Evolutionary conservation across 2,797 vertebrate genomes (phyloP).

Genomic region (Cuniculus paca): DNA sequence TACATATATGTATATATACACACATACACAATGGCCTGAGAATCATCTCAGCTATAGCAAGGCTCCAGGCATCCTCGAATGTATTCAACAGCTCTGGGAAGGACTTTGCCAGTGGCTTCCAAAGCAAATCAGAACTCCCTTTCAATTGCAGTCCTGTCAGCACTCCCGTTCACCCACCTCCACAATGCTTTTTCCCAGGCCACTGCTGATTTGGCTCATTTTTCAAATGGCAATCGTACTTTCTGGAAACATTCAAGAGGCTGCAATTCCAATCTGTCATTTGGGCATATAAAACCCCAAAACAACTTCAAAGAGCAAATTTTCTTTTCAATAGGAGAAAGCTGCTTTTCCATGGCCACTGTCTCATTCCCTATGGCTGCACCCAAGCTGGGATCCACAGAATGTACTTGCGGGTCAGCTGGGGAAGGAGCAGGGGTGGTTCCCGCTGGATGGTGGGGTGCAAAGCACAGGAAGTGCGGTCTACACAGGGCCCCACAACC

Average conservation of each 20-base stretch:
- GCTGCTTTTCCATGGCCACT: slow-evolving; percentile 16
- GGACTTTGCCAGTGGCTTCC: slow-evolving; percentile 44
- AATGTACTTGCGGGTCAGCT: not conserved
- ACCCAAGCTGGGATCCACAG: slow-evolving; percentile 17
- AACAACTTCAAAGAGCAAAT: slow-evolving; percentile 47
- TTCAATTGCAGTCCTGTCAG: not conserved
- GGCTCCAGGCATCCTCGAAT: slow-evolving; percentile 70
- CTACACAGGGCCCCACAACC: not conserved
- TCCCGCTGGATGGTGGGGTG: not conserved
- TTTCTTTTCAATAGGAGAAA: slow-evolving; percentile 33
- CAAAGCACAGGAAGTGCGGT: not conserved
- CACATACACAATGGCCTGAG: slow-evolving; percentile 78
- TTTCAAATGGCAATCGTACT: slow-evolving; percentile 66
- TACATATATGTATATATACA: not conserved
- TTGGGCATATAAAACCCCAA: slow-evolving; percentile 37
- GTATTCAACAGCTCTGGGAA: slow-evolving; percentile 41
- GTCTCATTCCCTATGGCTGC: not conserved
- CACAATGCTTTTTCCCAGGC: slow-evolving; percentile 58
- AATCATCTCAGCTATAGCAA: slow-evolving; percentile 78
- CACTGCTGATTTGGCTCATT: slow-evolving; percentile 63
- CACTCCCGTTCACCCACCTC: slow-evolving; percentile 61
- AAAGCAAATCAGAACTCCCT: not conserved
- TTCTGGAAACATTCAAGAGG: slow-evolving; percentile 59
- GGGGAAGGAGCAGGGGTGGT: not conserved
- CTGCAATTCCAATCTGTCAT: slow-evolving; percentile 57